Conservation (phyloP, 2,888 invertebrate species). For the Drosophila merina region DNA sequence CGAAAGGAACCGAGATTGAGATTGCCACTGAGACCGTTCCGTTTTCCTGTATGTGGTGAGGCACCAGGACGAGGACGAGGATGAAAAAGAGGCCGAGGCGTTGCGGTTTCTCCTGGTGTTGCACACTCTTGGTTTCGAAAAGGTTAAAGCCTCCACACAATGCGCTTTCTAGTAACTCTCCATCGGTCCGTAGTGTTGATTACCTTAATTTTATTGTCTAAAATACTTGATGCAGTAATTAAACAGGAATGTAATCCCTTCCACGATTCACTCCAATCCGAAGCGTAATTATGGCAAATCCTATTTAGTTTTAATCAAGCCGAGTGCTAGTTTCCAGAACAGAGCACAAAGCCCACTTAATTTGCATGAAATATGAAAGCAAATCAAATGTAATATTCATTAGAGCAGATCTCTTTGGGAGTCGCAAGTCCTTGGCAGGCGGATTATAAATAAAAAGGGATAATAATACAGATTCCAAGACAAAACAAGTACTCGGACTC, state of each 20-base stretch:
- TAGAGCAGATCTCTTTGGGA: background rate
- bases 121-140: background rate
- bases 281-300: background rate
- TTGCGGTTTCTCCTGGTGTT: background rate
- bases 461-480: background rate
- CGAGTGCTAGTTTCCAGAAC: background rate
- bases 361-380: background rate
- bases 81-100: background rate
- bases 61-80: background rate
- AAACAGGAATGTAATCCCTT: too few species aligned
- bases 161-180: background rate
- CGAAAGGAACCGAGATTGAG: background rate
- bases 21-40: background rate
- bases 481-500: background rate
- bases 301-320: constrained; percentile 4
- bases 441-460: too few species aligned
- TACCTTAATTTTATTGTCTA: background rate
- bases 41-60: background rate
- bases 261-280: background rate
- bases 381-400: constrained; percentile 4
- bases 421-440: background rate
- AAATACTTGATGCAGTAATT: background rate
- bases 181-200: background rate
- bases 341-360: constrained; percentile 1
- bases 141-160: background rate